These are phyloP conservation scores for Rhincodon typus DNA, from an alignment of 2,797 vertebrate species.

Conservation along the genomic window DNA sequence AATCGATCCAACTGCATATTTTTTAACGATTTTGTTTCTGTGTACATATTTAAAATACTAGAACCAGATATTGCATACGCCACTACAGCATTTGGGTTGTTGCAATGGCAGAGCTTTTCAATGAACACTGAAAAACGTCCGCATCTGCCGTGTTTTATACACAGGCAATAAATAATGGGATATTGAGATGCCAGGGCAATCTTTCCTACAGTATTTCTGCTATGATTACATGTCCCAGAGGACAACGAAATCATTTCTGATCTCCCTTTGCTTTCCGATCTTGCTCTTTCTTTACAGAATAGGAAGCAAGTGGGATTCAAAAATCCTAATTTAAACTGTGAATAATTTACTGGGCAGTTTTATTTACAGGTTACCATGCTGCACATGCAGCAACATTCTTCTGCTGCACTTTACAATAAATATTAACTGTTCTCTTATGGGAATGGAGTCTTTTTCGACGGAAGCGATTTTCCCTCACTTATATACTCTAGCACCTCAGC, in stretches of 20 bases:
- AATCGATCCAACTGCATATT: background rate
- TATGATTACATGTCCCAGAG: slow-evolving; percentile 53
- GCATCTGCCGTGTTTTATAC: slow-evolving; percentile 49
- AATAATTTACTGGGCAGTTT: background rate
- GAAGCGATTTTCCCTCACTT: too few relatives aligned
- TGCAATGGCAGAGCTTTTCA: slow-evolving; percentile 43
- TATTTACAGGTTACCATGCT: background rate
- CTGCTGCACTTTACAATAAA: background rate
- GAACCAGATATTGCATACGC: too few relatives aligned
- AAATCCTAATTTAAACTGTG: too few relatives aligned
- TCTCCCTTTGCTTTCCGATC: slow-evolving; percentile 38
- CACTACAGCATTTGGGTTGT: background rate
- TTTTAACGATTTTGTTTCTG: background rate
- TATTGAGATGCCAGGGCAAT: slow-evolving; percentile 48
- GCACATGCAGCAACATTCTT: background rate
- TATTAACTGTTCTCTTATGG: background rate
- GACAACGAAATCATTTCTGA: slow-evolving; percentile 48
- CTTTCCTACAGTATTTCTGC: slow-evolving; percentile 49
- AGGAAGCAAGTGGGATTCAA: background rate
- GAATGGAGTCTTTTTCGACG: background rate
- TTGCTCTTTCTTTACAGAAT: background rate
- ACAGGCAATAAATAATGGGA: slow-evolving; percentile 56
- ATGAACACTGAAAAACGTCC: slow-evolving; percentile 45
- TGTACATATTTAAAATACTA: background rate
- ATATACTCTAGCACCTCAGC: background rate